These are phyloP conservation scores for Aratinga solstitialis DNA, from an alignment of 2,797 vertebrate genomes.

Conservation along the genomic window DNA sequence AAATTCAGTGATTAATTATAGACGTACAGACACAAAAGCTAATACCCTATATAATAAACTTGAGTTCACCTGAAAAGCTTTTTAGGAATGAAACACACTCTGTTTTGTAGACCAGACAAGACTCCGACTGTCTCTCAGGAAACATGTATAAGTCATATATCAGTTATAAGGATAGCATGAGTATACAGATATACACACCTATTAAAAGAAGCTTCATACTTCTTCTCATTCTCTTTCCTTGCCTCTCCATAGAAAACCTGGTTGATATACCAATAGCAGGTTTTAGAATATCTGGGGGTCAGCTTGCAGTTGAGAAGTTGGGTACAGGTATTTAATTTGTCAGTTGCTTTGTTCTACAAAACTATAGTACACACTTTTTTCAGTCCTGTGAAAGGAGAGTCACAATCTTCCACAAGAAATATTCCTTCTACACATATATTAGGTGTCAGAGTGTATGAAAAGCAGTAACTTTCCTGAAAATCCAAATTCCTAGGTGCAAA, in stretches of 20 bases:
- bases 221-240: neutral
- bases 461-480: neutral
- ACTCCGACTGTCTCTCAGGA: neutral
- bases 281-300: neutral
- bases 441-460: neutral
- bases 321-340: neutral
- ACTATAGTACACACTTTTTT: neutral
- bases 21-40: neutral
- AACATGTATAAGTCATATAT: neutral
- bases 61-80: neutral
- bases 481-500: neutral
- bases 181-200: neutral
- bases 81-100: neutral
- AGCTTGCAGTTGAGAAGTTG: neutral
- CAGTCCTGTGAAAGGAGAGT: neutral
- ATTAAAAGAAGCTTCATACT: neutral
- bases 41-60: neutral
- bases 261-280: neutral
- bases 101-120: neutral
- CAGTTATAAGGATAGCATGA: neutral
- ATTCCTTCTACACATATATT: neutral
- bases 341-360: neutral
- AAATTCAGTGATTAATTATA: neutral
- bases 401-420: neutral
- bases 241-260: neutral